Evolutionary conservation across 2,888 invertebrate species (phyloP), one percentile per base, ranked within the genome.

Genomic region (Odontothrips loti): DNA sequence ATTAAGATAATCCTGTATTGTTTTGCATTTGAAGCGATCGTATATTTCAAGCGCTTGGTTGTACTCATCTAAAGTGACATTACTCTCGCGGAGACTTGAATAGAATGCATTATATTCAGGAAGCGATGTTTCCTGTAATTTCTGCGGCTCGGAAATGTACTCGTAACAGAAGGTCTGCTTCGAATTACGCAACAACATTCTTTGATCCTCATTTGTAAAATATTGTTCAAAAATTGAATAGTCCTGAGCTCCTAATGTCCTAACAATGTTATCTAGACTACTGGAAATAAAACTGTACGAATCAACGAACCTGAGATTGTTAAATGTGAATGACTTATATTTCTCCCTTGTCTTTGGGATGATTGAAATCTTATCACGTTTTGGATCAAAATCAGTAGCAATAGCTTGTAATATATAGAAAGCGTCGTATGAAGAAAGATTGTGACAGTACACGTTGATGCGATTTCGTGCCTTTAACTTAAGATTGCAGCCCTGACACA

Each of bases 151-250:
- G 17, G 8, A n/a, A 63, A 63, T 15, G n/a, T 63, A 63, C 6
- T 63, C 63, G 78, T 27, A 83, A 58, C 17, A 81, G 27, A 15
- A 83, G 81, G 79, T 82, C 82, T 0, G 80, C 51, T 79, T 83
- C 81, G n/a, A 23, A 51, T 78, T 58, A 29, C 12, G 78, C 27
- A 47, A 27, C 0, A 82, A 47, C 34, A 58, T 80, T 51, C 63
- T 4, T n/a, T 20, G n/a, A 9, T 12, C 2, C 1, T 9, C 63
- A n/a, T 63, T n/a, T 0, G 63, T n/a, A 63, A 63, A 63, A 63
- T 63, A 20, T 11, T 63, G 63, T n/a, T 63, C n/a, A 12, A 63
- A 63, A 2, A 63, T 63, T 20, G 0, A 9, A 63, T n/a, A 63
- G n/a, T 63, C 63, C 9, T 63, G 17, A 1, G 17, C 20, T 9